These are phyloP conservation scores for Catocala fraxini DNA, from an alignment of 2,888 invertebrate species.

Conservation along the genomic window DNA sequence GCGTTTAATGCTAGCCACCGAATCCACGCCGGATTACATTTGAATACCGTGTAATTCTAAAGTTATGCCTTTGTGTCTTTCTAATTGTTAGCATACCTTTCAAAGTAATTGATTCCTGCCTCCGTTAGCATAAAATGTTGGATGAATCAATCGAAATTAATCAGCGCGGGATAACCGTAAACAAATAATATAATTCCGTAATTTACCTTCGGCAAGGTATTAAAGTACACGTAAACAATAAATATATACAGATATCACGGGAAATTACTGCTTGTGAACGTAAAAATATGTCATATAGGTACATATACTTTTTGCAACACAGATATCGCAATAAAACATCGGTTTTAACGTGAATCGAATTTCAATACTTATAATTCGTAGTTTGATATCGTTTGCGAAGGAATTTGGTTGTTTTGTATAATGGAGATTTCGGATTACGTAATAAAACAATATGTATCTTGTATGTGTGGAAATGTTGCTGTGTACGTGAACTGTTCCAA, in stretches of 20 bases:
- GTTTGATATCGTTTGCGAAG: slow-evolving; percentile 34
- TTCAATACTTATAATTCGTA: slow-evolving; percentile 35
- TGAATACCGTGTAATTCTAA: slow-evolving; percentile 56
- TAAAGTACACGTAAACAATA: slow-evolving; percentile 11
- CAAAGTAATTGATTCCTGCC: neutral
- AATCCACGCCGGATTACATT: slow-evolving; percentile 63
- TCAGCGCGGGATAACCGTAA: slow-evolving; percentile 1
- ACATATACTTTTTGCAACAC: slow-evolving; percentile 23
- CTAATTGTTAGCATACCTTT: slow-evolving; percentile 4
- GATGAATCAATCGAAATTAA: slow-evolving; percentile 15
- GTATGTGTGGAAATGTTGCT: slow-evolving; percentile 9
- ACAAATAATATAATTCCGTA: slow-evolving; percentile 5
- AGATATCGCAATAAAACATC: slow-evolving; percentile 26
- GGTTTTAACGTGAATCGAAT: slow-evolving; percentile 35
- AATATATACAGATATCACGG: slow-evolving; percentile 17
- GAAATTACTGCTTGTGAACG: slow-evolving; percentile 20
- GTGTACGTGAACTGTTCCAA: neutral
- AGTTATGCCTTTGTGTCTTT: slow-evolving; percentile 42
- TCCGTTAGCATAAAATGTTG: neutral
- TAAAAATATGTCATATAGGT: slow-evolving; percentile 30
- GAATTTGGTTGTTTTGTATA: slow-evolving; percentile 30
- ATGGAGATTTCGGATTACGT: slow-evolving; percentile 15
- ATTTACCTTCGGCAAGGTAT: slow-evolving; percentile 3
- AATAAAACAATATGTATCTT: slow-evolving; percentile 20
- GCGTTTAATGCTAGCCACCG: slow-evolving; percentile 61